Base-by-base conservation (phyloP, 2,888 invertebrate genomes). In the Lasius fuliginosus region DNA sequence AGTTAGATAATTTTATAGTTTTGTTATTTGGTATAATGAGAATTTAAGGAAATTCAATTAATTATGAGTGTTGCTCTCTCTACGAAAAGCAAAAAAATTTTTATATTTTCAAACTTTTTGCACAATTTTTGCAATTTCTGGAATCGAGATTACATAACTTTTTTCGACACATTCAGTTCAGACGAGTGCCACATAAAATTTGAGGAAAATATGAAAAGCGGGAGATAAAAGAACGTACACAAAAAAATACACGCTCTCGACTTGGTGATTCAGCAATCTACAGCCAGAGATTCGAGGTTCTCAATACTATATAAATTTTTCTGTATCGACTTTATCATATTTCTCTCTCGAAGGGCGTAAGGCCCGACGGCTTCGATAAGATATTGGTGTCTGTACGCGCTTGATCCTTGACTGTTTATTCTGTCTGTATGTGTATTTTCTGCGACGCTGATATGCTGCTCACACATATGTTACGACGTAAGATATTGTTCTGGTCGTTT, bases 391-490 rank as follows among this genome's bases (percentile, higher is more conserved):
- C 85, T 90, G 88, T 90, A 90, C 90, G 90, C 92, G 93, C 93
- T 92, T 93, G 82, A 91, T 90, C 88, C 92, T 83, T 92, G 90
- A 92, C 87, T 92, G 91, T 92, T 88, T 89, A 90, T 92, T 91
- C 89, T 92, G 88, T 92, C 90, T 92, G 91, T 93, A 86, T 91
- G 90, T 93, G 87, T 93, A 88, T 91, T 89, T 90, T 89, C 89
- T 92, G 89, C 91, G 93, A 92, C 89, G 93, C 92, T 91, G 90
- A 92, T 89, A 92, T 90, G 91, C 93, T 92, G 91, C 92, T 92
- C 91, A 90, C 91, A 90, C 53, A 53, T 53, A 53, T 88, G 82
- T 85, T 90, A 86, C 79, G 81, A 73, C 82, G 65, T 85, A 82
- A 85, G 69, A 69, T 69, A 65, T 65, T 58, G 69, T 85, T 86